These are phyloP conservation scores for Nomada flava DNA, from an alignment of 2,888 invertebrate species.

Conservation along the genomic window DNA sequence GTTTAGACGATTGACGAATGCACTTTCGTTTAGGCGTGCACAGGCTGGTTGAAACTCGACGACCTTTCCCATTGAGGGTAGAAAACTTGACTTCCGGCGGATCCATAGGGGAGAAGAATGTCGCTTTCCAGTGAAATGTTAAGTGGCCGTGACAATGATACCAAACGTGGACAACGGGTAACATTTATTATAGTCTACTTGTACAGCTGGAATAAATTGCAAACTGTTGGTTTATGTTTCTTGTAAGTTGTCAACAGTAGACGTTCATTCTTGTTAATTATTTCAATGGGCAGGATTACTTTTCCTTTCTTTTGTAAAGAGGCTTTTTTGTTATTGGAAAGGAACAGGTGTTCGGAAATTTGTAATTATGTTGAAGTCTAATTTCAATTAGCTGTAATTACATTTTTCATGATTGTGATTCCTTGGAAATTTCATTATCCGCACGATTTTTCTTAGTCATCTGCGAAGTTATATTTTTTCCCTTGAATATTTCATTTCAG, in stretches of 20 bases:
- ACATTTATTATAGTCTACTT: not conserved
- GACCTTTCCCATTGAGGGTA: conserved; percentile 13
- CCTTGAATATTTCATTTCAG: too few species aligned
- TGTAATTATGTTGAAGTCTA: too few species aligned
- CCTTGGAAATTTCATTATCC: too few species aligned
- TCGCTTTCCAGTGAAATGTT: conserved; percentile 1
- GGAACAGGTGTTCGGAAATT: too few species aligned
- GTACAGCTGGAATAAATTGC: not conserved
- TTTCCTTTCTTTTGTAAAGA: not conserved
- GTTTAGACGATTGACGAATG: conserved; percentile 1
- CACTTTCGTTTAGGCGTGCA: conserved; percentile 8
- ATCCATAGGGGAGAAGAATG: not conserved
- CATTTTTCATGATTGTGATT: too few species aligned
- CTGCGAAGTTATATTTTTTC: too few species aligned
- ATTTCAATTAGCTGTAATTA: too few species aligned
- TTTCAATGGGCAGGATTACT: not conserved
- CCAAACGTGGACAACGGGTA: not conserved
- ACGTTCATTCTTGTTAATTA: not conserved
- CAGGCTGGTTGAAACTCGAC: not conserved
- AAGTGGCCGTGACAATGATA: not conserved
- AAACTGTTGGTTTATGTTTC: conserved; percentile 7
- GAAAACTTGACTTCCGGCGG: conserved; percentile 19
- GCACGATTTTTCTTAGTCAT: too few species aligned
- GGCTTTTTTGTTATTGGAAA: too few species aligned
- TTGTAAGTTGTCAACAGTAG: not conserved